A percentile compares a stretch with the other conserved stretches of the same genome.
These are phyloP conservation scores for Megaptera novaeangliae DNA, from an alignment of 2,113 vertebrate species.

Conservation along the genomic window DNA sequence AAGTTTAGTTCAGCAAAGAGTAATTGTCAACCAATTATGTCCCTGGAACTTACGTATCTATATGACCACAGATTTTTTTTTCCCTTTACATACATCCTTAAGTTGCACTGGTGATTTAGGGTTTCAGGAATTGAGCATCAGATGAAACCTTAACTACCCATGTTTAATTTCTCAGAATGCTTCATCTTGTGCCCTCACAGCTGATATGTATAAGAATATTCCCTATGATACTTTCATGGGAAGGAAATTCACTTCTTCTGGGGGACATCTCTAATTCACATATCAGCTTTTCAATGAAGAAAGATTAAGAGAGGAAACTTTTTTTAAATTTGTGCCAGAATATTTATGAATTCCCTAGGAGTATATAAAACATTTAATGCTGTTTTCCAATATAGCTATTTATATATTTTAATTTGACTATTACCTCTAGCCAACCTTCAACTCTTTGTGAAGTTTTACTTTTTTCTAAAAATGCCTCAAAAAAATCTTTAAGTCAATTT, in stretches of 20 bases:
- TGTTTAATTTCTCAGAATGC: not conserved
- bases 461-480: not conserved
- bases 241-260: not conserved
- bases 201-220: not conserved
- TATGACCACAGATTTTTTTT: not conserved
- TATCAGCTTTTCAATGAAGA: not conserved
- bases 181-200: not conserved
- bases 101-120: not conserved
- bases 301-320: not conserved
- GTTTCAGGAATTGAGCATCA: not conserved
- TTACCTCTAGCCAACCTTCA: not conserved
- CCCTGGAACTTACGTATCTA: not conserved
- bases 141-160: not conserved
- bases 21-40: not conserved
- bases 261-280: not conserved
- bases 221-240: not conserved
- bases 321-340: not conserved
- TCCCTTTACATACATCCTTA: not conserved
- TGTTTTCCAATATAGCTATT: not conserved
- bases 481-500: not conserved
- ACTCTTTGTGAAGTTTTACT: not conserved
- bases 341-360: not conserved
- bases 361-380: not conserved
- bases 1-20: not conserved
- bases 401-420: slow-evolving; percentile 15